phyloP scores from a whole-genome alignment of 2,797 vertebrate species.

The Carapus acus region DNA sequence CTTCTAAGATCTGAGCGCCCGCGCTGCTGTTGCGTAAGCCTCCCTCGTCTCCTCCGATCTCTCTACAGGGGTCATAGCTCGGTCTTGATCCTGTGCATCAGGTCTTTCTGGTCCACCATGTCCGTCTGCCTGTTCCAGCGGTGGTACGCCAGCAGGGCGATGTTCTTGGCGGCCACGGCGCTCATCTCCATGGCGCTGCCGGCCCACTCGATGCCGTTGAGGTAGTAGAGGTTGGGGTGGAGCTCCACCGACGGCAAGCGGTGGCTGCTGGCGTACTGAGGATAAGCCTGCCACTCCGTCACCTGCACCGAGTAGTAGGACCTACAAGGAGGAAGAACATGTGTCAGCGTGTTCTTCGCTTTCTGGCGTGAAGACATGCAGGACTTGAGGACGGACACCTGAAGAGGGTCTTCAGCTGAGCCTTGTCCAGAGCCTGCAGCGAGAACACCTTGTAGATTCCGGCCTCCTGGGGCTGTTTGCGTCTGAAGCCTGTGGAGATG shows the following conservation, averaged over 20 bases:
- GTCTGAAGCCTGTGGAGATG: constrained; percentile 80
- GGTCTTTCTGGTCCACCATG: constrained; percentile 94
- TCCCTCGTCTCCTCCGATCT: background rate
- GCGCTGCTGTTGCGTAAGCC: background rate
- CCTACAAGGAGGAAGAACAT: constrained; percentile 30
- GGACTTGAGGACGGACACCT: constrained; percentile 53
- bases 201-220: constrained; percentile 89
- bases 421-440: constrained; percentile 76
- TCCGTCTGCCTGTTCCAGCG: constrained; percentile 90
- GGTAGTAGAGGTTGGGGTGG: constrained; percentile 89
- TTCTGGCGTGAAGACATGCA: no score
- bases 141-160: constrained; percentile 91
- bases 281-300: constrained; percentile 85
- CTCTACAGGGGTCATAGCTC: constrained; percentile 77
- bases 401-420: constrained; percentile 91
- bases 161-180: constrained; percentile 91
- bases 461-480: constrained; percentile 93
- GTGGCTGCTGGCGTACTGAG: constrained; percentile 75
- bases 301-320: constrained; percentile 97
- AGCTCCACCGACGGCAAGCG: constrained; percentile 81
- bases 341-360: background rate
- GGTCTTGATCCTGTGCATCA: constrained; percentile 96
- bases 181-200: constrained; percentile 96
- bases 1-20: background rate
- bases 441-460: constrained; percentile 94